Base-by-base conservation (phyloP, 2,888 invertebrate genomes). In the Sinopyrophorus schimmeli region DNA sequence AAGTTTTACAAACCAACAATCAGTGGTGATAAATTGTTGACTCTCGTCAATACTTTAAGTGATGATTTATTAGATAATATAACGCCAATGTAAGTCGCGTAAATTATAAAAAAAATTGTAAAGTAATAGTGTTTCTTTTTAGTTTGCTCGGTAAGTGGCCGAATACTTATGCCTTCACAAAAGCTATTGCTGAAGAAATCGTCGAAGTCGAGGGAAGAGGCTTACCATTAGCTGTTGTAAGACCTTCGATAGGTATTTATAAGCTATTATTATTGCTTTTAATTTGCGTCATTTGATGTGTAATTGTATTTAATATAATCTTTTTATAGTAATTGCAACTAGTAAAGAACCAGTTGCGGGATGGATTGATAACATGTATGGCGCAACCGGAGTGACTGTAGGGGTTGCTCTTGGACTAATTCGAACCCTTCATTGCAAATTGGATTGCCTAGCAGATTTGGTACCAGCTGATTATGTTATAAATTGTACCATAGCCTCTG, bases 291-390 rank as follows among this genome's bases (percentile, higher is more conserved):
- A 20, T 20, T 20, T 20, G 21, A 20, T 20, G 21, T 20, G 5
- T 20, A 20, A 20, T 6, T 6, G 7, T 20, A 37, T 6, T 7
- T 1, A 15, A 11, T 24, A 12, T 21, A 7, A 9, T 14, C 7
- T 16, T 18, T 9, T 68, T 69, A 4, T 63, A 82, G 82, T 82
- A 7, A 74, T 81, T 48, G 80, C 82, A 2, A 81, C 88, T 0
- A 86, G 84, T 61, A 80, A 79, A 32, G 88, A 89, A 66, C 89
- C 89, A 0, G 73, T 86, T 0, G 74, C 83, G 52, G 92, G 91
- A 1, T 95, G 93, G 93, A 89, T 92, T 9, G 93, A 94, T 74
- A 95, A 92, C 66, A 79, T 90, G 61, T 94, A 93, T 67, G 94
- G 94, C 2, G 89, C 92, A 1, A 91, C 89, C 3, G 92, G 84